Percentiles rank a stretch among this genome's conserved stretches.
phyloP scores from a whole-genome alignment of 2,888 invertebrate genomes.

The Tupiocoris notatus region DNA sequence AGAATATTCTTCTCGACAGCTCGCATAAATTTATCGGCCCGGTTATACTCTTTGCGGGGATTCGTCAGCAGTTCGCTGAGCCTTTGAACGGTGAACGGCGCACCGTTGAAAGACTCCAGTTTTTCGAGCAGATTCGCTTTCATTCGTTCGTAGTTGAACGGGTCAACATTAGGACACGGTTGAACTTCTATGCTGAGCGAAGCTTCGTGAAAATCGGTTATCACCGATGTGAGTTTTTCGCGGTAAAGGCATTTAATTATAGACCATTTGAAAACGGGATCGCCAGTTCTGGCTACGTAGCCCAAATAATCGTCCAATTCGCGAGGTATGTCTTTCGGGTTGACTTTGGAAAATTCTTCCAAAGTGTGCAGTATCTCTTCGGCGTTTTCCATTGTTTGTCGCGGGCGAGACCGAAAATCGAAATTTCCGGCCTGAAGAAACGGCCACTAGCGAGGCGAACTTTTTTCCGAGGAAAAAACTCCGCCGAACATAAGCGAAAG shows the following conservation, averaged over 20 bases:
- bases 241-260: constrained; percentile 83
- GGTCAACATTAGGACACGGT: constrained; percentile 86
- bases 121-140: constrained; percentile 78
- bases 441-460: too few species aligned
- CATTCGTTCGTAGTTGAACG: constrained; percentile 86
- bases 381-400: constrained; percentile 84
- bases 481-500: too few species aligned
- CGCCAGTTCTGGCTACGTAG: constrained; percentile 90
- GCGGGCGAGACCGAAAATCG: too few species aligned
- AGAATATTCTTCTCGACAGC: constrained; percentile 93
- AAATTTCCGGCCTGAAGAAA: too few species aligned
- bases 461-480: too few species aligned
- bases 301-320: constrained; percentile 85
- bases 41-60: constrained; percentile 90
- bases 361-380: constrained; percentile 80
- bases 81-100: constrained; percentile 94
- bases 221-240: constrained; percentile 80
- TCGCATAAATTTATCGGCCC: constrained; percentile 94
- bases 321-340: constrained; percentile 78
- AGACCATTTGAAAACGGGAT: constrained; percentile 90
- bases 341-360: constrained; percentile 77
- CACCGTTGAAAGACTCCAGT: constrained; percentile 78
- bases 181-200: constrained; percentile 74
- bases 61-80: constrained; percentile 89
- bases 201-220: constrained; percentile 82